A percentile compares a stretch with the other conserved stretches of the same genome.
phyloP scores from a whole-genome alignment of 2,797 vertebrate genomes.

The Amblyopsis hoosieri region DNA sequence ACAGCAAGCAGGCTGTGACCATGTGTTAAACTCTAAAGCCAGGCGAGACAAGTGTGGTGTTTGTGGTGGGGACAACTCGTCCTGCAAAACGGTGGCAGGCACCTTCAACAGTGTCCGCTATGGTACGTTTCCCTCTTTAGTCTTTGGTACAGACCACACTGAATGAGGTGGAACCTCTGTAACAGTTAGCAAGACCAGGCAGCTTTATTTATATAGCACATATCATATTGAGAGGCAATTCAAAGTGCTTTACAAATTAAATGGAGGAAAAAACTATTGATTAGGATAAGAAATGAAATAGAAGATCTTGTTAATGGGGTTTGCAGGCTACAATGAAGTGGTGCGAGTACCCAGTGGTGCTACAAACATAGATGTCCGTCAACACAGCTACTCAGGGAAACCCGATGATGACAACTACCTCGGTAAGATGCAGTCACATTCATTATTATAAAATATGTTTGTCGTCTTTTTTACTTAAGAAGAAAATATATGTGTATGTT shows the following conservation, averaged over 20 bases:
- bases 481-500: conserved; percentile 5
- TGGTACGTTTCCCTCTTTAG: conserved; percentile 79
- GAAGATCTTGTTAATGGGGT: conserved; percentile 8
- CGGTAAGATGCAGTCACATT: conserved; percentile 79
- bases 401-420: conserved; percentile 99
- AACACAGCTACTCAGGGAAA: conserved; percentile 98
- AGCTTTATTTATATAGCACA: not conserved
- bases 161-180: not conserved
- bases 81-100: conserved; percentile 94
- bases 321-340: conserved; percentile 92
- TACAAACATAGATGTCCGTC: conserved; percentile 96
- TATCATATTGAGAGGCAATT: not conserved
- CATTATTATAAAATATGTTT: not conserved
- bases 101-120: conserved; percentile 95
- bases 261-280: no score
- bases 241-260: not conserved
- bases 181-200: not conserved
- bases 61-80: conserved; percentile 98
- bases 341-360: conserved; percentile 96
- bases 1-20: conserved; percentile 99
- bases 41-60: conserved; percentile 98
- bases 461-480: conserved; percentile 6
- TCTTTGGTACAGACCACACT: conserved; percentile 1
- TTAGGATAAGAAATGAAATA: no score
- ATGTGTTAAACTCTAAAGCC: conserved; percentile 97